Conservation (phyloP, 2,113 vertebrate species). For the Alethe diademata region DNA sequence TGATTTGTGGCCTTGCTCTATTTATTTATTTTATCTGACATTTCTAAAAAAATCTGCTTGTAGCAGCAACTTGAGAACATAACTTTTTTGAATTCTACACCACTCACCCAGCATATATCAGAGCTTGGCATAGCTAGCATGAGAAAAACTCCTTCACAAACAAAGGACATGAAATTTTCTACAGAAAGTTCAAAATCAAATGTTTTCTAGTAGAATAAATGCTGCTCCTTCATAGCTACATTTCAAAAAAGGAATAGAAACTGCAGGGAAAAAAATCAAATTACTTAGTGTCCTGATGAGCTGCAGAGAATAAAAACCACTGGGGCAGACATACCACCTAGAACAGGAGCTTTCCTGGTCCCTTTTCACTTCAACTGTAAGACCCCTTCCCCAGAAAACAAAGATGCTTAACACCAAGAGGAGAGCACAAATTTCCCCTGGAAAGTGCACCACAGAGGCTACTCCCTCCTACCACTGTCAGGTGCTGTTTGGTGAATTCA, state of each 20-base stretch:
- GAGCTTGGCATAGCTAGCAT: neutral
- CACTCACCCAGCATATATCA: too few relatives aligned
- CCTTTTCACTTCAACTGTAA: neutral
- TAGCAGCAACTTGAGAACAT: neutral
- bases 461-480: neutral
- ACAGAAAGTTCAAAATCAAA: neutral
- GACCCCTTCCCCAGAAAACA: neutral
- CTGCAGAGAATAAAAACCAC: neutral
- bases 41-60: neutral
- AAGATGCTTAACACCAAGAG: neutral
- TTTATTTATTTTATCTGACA: neutral
- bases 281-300: neutral
- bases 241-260: neutral
- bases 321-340: neutral
- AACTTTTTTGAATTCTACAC: neutral
- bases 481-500: neutral
- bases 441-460: rapidly evolving
- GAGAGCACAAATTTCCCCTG: rapidly evolving
- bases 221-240: neutral
- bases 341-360: neutral
- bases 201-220: neutral
- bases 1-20: neutral
- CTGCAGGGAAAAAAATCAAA: neutral
- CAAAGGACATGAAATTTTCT: neutral
- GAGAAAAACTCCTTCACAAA: neutral